Evolutionary conservation across 2,888 invertebrate genomes (phyloP).

Genomic region (Volucella inflata): DNA sequence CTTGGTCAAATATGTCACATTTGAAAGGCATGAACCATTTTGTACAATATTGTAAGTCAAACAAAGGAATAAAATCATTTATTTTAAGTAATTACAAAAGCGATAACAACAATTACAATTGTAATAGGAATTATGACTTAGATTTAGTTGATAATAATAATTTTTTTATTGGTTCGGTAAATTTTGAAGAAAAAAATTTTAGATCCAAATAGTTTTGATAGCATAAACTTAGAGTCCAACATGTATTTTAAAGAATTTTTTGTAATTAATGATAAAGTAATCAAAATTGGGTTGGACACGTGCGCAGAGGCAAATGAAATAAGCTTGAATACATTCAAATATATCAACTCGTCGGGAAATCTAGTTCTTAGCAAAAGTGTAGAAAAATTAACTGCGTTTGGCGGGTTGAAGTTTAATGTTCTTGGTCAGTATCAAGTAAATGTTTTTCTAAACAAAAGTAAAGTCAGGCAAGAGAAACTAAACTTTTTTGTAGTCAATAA

Average conservation of each 20-base stretch:
- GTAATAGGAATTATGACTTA: no score
- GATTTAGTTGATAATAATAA: constrained; percentile 3
- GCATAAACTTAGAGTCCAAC: no score
- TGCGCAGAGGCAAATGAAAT: constrained; percentile 29
- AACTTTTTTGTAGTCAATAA: constrained; percentile 18
- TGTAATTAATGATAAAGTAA: background rate
- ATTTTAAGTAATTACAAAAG: background rate
- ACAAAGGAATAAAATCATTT: constrained; percentile 1
- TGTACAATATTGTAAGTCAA: no score
- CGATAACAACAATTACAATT: background rate
- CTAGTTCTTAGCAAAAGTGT: background rate
- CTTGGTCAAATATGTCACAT: constrained; percentile 14
- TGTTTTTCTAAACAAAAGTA: background rate
- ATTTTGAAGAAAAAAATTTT: no score
- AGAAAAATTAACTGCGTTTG: constrained; percentile 21
- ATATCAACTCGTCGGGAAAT: constrained; percentile 5
- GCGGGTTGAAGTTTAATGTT: constrained; percentile 23
- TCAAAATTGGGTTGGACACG: constrained; percentile 18
- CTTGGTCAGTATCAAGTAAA: constrained; percentile 21
- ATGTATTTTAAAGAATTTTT: no score
- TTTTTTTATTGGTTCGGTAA: no score
- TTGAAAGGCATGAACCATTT: constrained; percentile 20
- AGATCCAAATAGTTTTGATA: no score
- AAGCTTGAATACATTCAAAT: background rate
- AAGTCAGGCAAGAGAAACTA: background rate